Conservation (phyloP, 2,797 vertebrate genomes). For the Agapornis canus region DNA sequence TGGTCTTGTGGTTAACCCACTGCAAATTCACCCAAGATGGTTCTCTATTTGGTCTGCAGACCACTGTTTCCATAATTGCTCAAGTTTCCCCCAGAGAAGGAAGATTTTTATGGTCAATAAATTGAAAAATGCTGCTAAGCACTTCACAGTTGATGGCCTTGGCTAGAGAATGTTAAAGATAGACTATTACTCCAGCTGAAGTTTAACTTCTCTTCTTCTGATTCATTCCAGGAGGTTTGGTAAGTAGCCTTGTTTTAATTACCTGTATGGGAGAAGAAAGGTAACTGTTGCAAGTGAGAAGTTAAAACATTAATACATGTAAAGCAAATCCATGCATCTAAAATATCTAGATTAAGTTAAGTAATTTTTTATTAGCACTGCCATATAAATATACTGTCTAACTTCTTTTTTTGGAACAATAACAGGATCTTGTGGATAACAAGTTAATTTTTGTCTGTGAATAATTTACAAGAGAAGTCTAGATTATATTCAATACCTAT, state of each 20-base stretch:
- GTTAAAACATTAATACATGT: neutral
- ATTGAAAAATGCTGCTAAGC: neutral
- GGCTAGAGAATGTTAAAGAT: neutral
- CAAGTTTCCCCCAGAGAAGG: neutral
- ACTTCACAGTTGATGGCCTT: neutral
- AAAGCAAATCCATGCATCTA: neutral
- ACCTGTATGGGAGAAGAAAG: neutral
- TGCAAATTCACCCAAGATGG: neutral
- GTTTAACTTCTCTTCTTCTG: neutral
- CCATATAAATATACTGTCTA: constrained; percentile 16
- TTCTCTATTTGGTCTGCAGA: neutral
- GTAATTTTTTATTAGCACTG: neutral
- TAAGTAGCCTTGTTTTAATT: neutral
- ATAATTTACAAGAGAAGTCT: neutral
- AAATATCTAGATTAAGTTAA: neutral
- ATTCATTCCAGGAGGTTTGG: neutral
- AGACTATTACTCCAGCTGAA: neutral
- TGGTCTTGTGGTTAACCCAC: neutral
- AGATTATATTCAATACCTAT: neutral
- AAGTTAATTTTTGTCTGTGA: neutral
- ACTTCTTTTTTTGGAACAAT: neutral
- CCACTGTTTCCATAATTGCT: neutral
- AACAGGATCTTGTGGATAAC: constrained; percentile 59
- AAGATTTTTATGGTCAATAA: neutral
- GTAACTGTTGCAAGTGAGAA: neutral